Conservation (phyloP, 2,797 vertebrate genomes). For the Psittacula derbiana region DNA sequence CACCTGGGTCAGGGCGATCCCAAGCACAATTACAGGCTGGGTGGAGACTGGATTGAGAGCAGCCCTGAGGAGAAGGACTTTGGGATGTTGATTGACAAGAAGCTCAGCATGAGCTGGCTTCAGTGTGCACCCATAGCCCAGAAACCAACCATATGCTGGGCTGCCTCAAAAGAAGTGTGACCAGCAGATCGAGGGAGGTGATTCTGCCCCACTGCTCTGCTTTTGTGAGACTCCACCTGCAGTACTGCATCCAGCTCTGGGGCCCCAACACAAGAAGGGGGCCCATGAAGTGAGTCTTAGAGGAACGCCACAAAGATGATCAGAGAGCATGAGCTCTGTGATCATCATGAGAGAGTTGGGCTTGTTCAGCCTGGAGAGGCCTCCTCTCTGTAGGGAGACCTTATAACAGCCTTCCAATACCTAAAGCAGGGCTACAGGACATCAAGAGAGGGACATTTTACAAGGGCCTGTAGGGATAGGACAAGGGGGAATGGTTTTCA, state of each 20-base stretch:
- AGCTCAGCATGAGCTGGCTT: not conserved
- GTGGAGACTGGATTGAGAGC: not conserved
- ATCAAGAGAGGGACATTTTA: not conserved
- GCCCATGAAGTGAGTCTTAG: not conserved
- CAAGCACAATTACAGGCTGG: not conserved
- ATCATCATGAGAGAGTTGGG: not conserved
- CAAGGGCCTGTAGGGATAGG: not conserved
- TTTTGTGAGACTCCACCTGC: not conserved
- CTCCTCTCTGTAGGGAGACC: not conserved
- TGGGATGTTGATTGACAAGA: not conserved
- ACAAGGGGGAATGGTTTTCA: not conserved
- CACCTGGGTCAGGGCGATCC: not conserved
- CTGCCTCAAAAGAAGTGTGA: not conserved
- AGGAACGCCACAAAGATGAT: not conserved
- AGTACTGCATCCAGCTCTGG: not conserved
- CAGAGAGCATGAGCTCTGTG: not conserved
- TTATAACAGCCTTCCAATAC: not conserved
- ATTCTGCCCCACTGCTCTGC: not conserved
- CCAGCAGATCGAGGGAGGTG: not conserved
- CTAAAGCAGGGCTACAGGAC: not conserved
- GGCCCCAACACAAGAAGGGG: not conserved
- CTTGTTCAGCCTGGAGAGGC: not conserved
- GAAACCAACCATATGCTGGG: not conserved
- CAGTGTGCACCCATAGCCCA: not conserved
- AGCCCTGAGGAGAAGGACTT: not conserved